These are phyloP conservation scores for Acrocyrtus sp. DNA, from an alignment of 2,888 invertebrate genomes.

Conservation along the genomic window DNA sequence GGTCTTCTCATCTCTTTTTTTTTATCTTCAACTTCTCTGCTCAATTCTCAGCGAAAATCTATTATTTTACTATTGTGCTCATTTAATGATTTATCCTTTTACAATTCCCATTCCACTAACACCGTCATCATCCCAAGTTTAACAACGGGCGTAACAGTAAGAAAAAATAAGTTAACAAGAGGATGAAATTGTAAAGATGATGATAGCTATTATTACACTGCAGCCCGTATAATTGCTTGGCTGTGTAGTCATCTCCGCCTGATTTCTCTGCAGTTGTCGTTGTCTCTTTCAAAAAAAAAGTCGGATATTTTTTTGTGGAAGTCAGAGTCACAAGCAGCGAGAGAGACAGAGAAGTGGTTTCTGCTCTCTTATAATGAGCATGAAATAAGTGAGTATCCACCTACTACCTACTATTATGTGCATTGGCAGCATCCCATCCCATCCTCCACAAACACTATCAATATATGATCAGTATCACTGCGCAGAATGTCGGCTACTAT, in stretches of 20 bases:
- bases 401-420: neutral
- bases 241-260: neutral
- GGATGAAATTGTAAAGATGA: neutral
- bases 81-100: constrained; percentile 52
- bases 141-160: neutral
- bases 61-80: constrained; percentile 39
- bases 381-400: neutral
- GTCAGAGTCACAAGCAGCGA: neutral
- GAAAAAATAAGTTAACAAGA: neutral
- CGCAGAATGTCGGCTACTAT: neutral
- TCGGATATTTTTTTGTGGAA: constrained; percentile 20
- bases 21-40: too few species aligned
- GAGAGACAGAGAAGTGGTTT: constrained; percentile 19
- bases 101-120: constrained; percentile 31
- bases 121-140: constrained; percentile 6
- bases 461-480: too few species aligned
- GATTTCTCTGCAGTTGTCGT: constrained; percentile 44
- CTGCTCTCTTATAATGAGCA: constrained; percentile 31
- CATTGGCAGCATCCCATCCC: too few species aligned
- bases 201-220: constrained; percentile 20
- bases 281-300: constrained; percentile 11
- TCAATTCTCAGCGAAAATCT: neutral
- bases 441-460: too few species aligned
- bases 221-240: constrained; percentile 38
- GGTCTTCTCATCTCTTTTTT: constrained; percentile 31